Evolutionary conservation across 2,113 vertebrate genomes (phyloP), one percentile per base, ranked within the genome.

Genomic region (Shinisaurus crocodilurus): DNA sequence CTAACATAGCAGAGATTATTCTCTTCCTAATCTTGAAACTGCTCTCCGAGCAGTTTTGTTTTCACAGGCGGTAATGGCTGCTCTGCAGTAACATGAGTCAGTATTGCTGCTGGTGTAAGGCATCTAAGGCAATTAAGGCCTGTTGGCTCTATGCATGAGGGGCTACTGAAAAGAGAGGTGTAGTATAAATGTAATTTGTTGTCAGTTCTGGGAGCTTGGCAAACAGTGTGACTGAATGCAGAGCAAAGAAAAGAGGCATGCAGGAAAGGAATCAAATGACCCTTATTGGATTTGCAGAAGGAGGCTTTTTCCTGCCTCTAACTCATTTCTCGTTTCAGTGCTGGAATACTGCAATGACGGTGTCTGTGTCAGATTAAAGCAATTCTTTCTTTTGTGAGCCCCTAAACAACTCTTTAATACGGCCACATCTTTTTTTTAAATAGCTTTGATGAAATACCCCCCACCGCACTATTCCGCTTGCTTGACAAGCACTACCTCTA

Each of bases 291-390:
- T 25, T 82, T 65, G 6, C 27, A 84, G 0, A 69, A 37, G 13
- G 83, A 27, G 1, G 83, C 0, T 5, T 84, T 85, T 72, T 20
- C 80, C 87, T 86, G 67, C 12, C 43, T 91, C 92, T 90, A 87
- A 77, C 90, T 8, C 77, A 84, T 85, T 6, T 57, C 15, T 40
- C 86, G 0, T 72, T 37, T 0, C 50, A 79, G 40, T 82, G 40
- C 79, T 83, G 63, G 20, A 40, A 77, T 32, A 40, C 20, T 72
- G 60, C 15, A 82, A 0, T 87, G 89, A 6, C 34, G 57, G 13
- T 84, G n/a, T 7, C 34, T 29, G 5, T 69, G 12, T 1, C 82
- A 63, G 67, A 45, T 63, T 85, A 45, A 6, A 83, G 60, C 25
- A 65, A 65, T 43, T 77, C 10, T n/a, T 86, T 75, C 72, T 76